A percentile compares a stretch with the other conserved stretches of the same genome.
phyloP scores from a whole-genome alignment of 1,140 invertebrate genomes.

The Lanistes nyassanus region DNA sequence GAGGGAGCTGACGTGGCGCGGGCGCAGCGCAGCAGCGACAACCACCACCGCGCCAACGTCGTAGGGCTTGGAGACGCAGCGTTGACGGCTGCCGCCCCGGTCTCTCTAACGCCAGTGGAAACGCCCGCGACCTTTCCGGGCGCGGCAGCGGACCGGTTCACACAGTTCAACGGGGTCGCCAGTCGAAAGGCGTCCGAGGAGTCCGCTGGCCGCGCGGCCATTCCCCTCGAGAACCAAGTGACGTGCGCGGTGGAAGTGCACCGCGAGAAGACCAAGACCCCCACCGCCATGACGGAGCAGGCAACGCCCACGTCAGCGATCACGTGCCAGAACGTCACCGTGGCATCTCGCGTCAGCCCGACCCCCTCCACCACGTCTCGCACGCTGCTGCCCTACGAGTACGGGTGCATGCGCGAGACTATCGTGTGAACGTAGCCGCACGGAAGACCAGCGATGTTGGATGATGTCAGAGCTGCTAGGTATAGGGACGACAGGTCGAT shows the following conservation, averaged over 20 bases:
- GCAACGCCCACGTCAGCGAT: neutral
- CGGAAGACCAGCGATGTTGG: too few relatives aligned
- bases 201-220: conserved; percentile 15
- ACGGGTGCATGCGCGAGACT: conserved; percentile 19
- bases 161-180: neutral
- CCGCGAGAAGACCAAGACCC: conserved; percentile 44
- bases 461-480: too few relatives aligned
- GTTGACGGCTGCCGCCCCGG: neutral
- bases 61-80: neutral
- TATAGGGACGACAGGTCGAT: too few relatives aligned
- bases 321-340: neutral
- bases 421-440: neutral
- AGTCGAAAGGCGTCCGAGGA: conserved; percentile 19
- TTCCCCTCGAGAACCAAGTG: conserved; percentile 49
- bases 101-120: conserved; percentile 2
- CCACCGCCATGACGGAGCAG: conserved; percentile 25
- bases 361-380: neutral
- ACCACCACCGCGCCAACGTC: neutral
- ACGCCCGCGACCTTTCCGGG: conserved; percentile 7
- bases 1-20: neutral
- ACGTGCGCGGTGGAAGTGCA: conserved; percentile 58
- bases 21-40: neutral
- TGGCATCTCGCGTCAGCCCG: conserved; percentile 1
- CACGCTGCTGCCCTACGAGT: conserved; percentile 14
- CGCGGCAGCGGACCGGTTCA: neutral